Evolutionary conservation across 1,140 invertebrate genomes (phyloP).

Genomic region (Epicauta chinensis): DNA sequence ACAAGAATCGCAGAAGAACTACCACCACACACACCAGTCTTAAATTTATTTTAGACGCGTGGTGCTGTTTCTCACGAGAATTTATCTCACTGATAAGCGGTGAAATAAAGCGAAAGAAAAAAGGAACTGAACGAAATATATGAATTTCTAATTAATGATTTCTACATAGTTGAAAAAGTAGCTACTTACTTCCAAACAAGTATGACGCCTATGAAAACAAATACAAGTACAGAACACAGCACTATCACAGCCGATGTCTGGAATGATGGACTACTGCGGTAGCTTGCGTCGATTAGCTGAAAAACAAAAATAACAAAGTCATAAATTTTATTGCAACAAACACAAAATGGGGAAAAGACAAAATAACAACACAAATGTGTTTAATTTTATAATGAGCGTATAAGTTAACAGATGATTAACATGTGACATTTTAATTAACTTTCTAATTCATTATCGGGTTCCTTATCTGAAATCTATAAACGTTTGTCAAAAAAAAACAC

Average conservation of each 20-base stretch:
- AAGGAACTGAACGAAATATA: too few relatives aligned
- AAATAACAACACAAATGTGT: neutral
- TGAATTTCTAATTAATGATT: neutral
- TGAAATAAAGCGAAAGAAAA: too few relatives aligned
- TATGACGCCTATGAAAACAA: slow-evolving; percentile 65
- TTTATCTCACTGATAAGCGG: neutral
- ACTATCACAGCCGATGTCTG: slow-evolving; percentile 72
- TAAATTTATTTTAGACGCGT: slow-evolving; percentile 29
- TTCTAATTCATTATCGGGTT: neutral
- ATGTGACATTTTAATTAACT: neutral
- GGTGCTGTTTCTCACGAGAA: slow-evolving; percentile 28
- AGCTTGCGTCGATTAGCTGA: slow-evolving; percentile 74
- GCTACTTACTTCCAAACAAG: slow-evolving; percentile 74
- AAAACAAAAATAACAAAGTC: slow-evolving; percentile 42
- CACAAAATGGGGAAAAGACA: neutral
- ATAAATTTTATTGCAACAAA: neutral
- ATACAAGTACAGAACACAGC: slow-evolving; percentile 64
- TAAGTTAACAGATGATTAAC: too few relatives aligned
- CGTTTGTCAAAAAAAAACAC: neutral
- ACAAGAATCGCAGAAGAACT: too few relatives aligned
- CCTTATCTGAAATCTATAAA: neutral
- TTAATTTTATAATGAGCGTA: neutral
- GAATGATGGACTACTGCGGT: slow-evolving; percentile 66
- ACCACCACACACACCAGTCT: too few relatives aligned
- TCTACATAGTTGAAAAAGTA: slow-evolving; percentile 4